Base-by-base conservation (phyloP, 2,113 vertebrate species). In the Synchiropus splendidus region DNA sequence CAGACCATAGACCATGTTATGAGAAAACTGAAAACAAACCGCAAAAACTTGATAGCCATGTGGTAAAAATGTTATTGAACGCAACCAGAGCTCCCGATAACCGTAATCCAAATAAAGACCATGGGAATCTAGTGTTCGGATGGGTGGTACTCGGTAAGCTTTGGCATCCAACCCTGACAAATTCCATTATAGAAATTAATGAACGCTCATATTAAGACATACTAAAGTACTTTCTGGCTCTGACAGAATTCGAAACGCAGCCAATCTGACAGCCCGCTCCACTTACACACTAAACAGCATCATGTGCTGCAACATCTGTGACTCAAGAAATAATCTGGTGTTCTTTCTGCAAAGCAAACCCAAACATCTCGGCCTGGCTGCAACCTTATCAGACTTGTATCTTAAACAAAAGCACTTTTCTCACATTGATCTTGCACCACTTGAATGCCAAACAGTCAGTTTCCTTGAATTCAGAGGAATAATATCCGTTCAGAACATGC, bases 341-440 rank as follows among this genome's bases (percentile, higher is more conserved):
- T 42, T 41, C 6, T n/a, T 43, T 32, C 37, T 42, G 48, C 27
- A 51, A 41, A 45, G 36, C 27, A 53, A 45, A 47, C 34, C 53
- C 35, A 55, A 44, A 42, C 36, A 52, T 52, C 39, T 21, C 42
- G 31, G 34, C 31, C 57, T 10, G 34, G 16, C 38, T 35, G 5
- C 12, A 12, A 42, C 48, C 33, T 51, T 61, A 58, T 73, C 54
- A 35, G 48, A 45, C 33, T 42, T 53, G 37, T 53, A 70, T 66
- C 61, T 65, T 34, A 16, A 48, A 61, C 54, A 69, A 49, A 50
- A 50, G 40, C 35, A 31, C 33, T 61, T 49, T 58, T 45, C 49
- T 49, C 6, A 38, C 47, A 48, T 51, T 18, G 18, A 47, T n/a
- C n/a, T n/a, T n/a, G 45, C 34, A 41, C 40, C 36, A 35, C 49